Percentiles rank a stretch among this genome's conserved stretches.
Evolutionary conservation across 2,888 invertebrate genomes (phyloP).

Genomic region (Andrena fulva): DNA sequence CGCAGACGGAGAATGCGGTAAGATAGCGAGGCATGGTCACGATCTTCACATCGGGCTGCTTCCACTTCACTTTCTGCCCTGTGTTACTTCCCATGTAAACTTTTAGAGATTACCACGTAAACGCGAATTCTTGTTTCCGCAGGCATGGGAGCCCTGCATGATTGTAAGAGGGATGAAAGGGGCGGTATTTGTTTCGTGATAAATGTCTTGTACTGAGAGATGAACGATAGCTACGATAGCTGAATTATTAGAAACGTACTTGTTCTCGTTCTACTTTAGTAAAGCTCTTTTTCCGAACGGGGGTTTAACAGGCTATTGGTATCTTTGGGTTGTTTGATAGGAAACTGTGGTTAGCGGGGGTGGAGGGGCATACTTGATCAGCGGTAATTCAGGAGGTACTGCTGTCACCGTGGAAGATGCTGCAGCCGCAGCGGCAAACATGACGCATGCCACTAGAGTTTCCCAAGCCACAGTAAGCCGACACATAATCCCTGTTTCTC

Average conservation of each 20-base stretch:
- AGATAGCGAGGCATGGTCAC: slow-evolving; percentile 81
- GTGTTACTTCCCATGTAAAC: slow-evolving; percentile 28
- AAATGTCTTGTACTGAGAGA: background rate
- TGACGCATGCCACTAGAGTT: slow-evolving; percentile 93
- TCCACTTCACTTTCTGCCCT: slow-evolving; percentile 23
- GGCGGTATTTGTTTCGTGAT: slow-evolving; percentile 6
- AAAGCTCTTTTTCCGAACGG: slow-evolving; percentile 32
- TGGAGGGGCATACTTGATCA: slow-evolving; percentile 85
- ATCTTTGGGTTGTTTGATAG: slow-evolving; percentile 81
- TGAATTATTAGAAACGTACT: background rate
- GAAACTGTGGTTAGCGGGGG: slow-evolving; percentile 85
- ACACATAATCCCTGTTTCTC: slow-evolving; percentile 81
- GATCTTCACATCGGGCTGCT: slow-evolving; percentile 45
- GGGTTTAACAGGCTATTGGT: slow-evolving; percentile 66
- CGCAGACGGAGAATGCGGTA: slow-evolving; percentile 89
- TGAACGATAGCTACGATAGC: background rate
- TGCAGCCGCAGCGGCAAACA: slow-evolving; percentile 86
- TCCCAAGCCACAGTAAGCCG: slow-evolving; percentile 96
- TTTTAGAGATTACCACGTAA: slow-evolving; percentile 33
- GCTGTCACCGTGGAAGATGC: slow-evolving; percentile 85
- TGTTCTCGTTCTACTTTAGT: background rate
- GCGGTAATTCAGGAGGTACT: slow-evolving; percentile 85
- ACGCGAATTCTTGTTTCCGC: slow-evolving; percentile 34
- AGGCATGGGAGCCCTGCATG: slow-evolving; percentile 66
- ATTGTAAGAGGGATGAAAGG: slow-evolving; percentile 21